Evolutionary conservation across 2,797 vertebrate species (phyloP), one percentile per base, ranked within the genome.

Genomic region (Sebastes taczanowskii): DNA sequence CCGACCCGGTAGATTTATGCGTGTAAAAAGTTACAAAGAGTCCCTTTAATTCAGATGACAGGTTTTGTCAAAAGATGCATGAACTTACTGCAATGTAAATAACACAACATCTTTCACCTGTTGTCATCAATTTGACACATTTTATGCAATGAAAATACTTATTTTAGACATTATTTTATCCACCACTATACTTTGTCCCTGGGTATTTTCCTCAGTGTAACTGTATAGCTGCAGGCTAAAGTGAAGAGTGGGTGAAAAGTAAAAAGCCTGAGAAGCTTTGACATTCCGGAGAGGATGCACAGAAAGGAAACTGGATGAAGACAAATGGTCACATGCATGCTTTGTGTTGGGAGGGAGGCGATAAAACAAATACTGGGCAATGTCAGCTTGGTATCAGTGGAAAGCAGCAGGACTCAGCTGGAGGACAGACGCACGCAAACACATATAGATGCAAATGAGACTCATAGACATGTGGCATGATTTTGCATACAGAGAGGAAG

Each of bases 371-470:
- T 53, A 52, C 20, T 18, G 56, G 64, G 62, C 70, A 25, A 14
- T 29, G 58, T 64, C 38, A 23, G 27, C 13, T n/a, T 22, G 67
- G 52, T 82, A 73, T 86, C 76, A 72, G 59, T 74, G 14, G 16
- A 11, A 62, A 83, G 74, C 82, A 80, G 74, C 76, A 60, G 78
- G 34, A 63, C 20, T 71, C 62, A 23, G 63, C 49, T 72, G 72
- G 67, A 64, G 22, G 7, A 72, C 23, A 70, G 20, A 80, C 11
- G 4, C 46, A 25, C 11, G 30, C 32, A 58, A 64, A 83, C 16
- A 71, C 56, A 38, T 6, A 70, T 74, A 71, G 18, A 84, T 74
- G 63, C 23, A 86, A 87, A 88, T 80, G 38, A 75, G 46, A 77
- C 25, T 18, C 29, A 38, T 46, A 59, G 61, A 77, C n/a, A 78